Evolutionary conservation across 2,888 invertebrate genomes (phyloP).

Genomic region (Patella depressa): DNA sequence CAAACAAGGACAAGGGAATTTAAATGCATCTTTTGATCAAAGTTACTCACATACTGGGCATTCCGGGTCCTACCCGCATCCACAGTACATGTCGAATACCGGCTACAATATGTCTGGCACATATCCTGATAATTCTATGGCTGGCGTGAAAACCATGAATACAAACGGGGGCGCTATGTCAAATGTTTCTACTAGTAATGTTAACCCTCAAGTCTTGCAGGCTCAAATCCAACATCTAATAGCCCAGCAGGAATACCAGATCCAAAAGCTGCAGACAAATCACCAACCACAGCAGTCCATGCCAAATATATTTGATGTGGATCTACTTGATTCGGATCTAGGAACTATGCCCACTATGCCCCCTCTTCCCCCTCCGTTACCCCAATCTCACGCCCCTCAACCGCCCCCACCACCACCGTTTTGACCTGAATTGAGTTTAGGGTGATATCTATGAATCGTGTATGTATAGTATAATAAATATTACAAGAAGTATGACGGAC

Average conservation of each 20-base stretch:
- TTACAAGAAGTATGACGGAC: constrained; percentile 5
- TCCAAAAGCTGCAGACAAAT: constrained; percentile 17
- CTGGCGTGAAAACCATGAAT: constrained; percentile 9
- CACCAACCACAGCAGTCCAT: constrained; percentile 19
- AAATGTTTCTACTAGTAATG: constrained; percentile 14
- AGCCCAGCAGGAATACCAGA: constrained; percentile 26
- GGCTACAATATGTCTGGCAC: neutral
- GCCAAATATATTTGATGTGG: neutral
- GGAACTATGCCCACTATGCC: constrained; percentile 32
- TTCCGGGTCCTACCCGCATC: neutral
- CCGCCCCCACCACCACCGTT: constrained; percentile 44
- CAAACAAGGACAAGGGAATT: neutral
- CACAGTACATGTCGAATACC: neutral
- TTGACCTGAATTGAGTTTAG: constrained; percentile 13
- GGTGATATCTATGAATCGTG: constrained; percentile 10
- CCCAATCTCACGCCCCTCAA: constrained; percentile 33
- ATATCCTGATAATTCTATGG: neutral
- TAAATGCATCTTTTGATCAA: constrained; percentile 1
- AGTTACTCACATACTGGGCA: neutral
- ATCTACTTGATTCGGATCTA: neutral
- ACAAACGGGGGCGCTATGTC: constrained; percentile 15
- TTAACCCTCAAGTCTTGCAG: constrained; percentile 26
- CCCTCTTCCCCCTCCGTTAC: constrained; percentile 40
- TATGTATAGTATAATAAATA: constrained; percentile 14
- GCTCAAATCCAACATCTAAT: constrained; percentile 32